Conservation (phyloP, 2,797 vertebrate species). For the Xenentodon cancila region DNA sequence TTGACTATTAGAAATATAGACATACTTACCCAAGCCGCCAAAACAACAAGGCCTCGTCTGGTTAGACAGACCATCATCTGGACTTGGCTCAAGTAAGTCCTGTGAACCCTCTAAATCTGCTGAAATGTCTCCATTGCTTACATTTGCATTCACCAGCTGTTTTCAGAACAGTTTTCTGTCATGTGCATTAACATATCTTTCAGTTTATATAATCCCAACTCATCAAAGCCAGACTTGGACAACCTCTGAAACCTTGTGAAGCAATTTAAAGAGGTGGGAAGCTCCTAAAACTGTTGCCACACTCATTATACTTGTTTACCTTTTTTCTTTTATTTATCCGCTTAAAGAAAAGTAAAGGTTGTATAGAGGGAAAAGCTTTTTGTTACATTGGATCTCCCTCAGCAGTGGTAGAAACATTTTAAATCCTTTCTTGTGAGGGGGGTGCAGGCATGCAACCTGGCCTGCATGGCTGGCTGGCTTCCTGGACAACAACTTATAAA, state of each 20-base stretch:
- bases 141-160: too few relatives aligned
- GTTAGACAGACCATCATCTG: not conserved
- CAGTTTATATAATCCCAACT: too few relatives aligned
- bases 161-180: too few relatives aligned
- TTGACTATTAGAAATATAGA: not conserved
- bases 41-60: not conserved
- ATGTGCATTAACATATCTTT: too few relatives aligned
- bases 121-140: not conserved
- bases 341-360: not conserved
- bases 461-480: conserved; percentile 47
- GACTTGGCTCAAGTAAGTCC: conserved; percentile 3
- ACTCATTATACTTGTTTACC: conserved; percentile 30
- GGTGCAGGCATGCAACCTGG: conserved; percentile 57
- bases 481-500: conserved; percentile 63
- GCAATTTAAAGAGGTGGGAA: conserved; percentile 43
- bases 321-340: conserved; percentile 8
- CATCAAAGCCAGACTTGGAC: not conserved
- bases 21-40: not conserved
- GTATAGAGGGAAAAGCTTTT: conserved; percentile 33
- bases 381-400: conserved; percentile 43
- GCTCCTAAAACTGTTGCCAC: conserved; percentile 18
- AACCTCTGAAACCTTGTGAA: conserved; percentile 16
- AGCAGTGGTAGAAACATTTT: conserved; percentile 39
- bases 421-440: conserved; percentile 49
- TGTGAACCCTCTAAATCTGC: conserved; percentile 1